Conservation (phyloP, 1,140 invertebrate species). For the Agrypnia vestita region DNA sequence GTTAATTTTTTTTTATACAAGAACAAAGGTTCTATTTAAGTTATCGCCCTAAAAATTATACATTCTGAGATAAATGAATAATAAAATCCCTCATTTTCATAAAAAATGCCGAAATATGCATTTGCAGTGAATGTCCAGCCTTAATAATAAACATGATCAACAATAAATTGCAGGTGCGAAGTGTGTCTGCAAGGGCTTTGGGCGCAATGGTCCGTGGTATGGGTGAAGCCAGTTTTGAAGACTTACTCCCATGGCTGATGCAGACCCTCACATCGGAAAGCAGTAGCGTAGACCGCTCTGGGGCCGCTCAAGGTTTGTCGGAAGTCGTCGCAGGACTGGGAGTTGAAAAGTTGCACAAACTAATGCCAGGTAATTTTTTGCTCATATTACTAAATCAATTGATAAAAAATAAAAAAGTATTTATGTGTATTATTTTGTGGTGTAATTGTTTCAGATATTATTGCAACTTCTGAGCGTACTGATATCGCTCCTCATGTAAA, state of each 20-base stretch:
- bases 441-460: constrained; percentile 87
- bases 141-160: not conserved
- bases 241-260: constrained; percentile 98
- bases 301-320: constrained; percentile 96
- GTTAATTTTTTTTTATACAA: too few relatives aligned
- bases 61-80: too few relatives aligned
- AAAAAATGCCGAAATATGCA: too few relatives aligned
- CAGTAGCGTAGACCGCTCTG: constrained; percentile 96
- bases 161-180: constrained; percentile 77
- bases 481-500: constrained; percentile 98
- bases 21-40: too few relatives aligned
- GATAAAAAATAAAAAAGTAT: not conserved
- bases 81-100: too few relatives aligned
- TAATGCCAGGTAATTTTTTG: constrained; percentile 85
- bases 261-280: constrained; percentile 96
- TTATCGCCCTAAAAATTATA: too few relatives aligned
- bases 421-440: constrained; percentile 51
- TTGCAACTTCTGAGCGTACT: constrained; percentile 92
- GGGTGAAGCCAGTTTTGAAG: constrained; percentile 96
- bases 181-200: constrained; percentile 93
- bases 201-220: constrained; percentile 98
- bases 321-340: constrained; percentile 97
- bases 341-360: constrained; percentile 93
- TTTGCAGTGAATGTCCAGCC: too few relatives aligned
- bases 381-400: not conserved